phyloP scores from a whole-genome alignment of 2,888 invertebrate species.

The Acleris emargana region DNA sequence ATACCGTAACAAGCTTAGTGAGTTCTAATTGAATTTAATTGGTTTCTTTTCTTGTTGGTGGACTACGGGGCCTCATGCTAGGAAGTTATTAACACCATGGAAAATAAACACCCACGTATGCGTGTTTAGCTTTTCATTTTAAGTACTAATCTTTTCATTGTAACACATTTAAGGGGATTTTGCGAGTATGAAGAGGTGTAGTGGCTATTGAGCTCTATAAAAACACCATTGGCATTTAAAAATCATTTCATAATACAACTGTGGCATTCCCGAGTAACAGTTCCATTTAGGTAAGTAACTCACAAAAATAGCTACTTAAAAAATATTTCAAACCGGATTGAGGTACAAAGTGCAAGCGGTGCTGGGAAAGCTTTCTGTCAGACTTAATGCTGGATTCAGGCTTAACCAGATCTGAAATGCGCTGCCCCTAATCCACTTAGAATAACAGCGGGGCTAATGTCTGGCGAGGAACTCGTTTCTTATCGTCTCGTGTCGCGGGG shows the following conservation, averaged over 20 bases:
- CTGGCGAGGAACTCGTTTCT: slow-evolving; percentile 61
- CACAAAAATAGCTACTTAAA: slow-evolving; percentile 37
- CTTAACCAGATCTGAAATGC: slow-evolving; percentile 79
- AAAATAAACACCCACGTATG: too few relatives aligned
- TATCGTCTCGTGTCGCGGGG: slow-evolving; percentile 60
- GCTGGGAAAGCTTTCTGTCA: slow-evolving; percentile 61
- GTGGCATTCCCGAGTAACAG: slow-evolving; percentile 34
- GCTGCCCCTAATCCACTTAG: slow-evolving; percentile 80
- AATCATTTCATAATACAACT: slow-evolving; percentile 13
- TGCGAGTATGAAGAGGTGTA: too few relatives aligned
- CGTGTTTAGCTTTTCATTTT: too few relatives aligned
- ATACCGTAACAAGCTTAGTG: slow-evolving; percentile 18
- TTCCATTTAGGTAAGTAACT: slow-evolving; percentile 37
- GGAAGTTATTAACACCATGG: too few relatives aligned
- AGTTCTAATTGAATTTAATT: slow-evolving; percentile 26
- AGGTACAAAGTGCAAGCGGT: slow-evolving; percentile 64
- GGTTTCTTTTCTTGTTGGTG: background rate
- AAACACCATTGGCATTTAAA: background rate
- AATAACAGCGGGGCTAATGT: slow-evolving; percentile 77
- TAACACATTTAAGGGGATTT: too few relatives aligned
- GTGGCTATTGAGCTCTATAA: too few relatives aligned
- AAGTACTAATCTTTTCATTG: too few relatives aligned
- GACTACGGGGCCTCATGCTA: too few relatives aligned
- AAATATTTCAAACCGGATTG: slow-evolving; percentile 44
- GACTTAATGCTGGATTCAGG: slow-evolving; percentile 72